phyloP scores from a whole-genome alignment of 2,797 vertebrate species.

The Threskiornis aethiopicus region DNA sequence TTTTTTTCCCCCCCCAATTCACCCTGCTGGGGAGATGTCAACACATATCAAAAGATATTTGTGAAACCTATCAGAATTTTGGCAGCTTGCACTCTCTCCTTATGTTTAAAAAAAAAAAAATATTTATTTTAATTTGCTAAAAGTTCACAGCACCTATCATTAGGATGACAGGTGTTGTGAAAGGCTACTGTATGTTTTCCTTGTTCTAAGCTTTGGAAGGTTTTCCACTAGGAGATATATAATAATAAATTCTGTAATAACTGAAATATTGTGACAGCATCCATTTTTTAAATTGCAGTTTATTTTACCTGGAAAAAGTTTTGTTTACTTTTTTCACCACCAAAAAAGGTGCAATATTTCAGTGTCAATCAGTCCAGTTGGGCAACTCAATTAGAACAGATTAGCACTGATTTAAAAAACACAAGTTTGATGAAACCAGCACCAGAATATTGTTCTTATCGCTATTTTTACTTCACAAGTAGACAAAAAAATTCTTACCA shows the following conservation, averaged over 20 bases:
- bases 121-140: conserved; percentile 51
- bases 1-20: not conserved
- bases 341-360: not conserved
- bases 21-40: not conserved
- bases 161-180: conserved; percentile 16
- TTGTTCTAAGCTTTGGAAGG: not conserved
- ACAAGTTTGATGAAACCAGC: not conserved
- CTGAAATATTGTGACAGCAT: conserved; percentile 54
- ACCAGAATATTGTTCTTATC: not conserved
- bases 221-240: not conserved
- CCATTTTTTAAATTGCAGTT: not conserved
- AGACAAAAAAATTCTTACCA: not conserved
- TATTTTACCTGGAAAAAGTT: not conserved
- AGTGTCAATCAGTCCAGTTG: not conserved
- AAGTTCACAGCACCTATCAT: conserved; percentile 4
- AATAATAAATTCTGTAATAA: conserved; percentile 53
- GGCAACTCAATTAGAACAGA: not conserved
- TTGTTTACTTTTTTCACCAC: not conserved
- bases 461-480: not conserved
- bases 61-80: not conserved
- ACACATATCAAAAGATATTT: not conserved
- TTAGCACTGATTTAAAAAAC: not conserved
- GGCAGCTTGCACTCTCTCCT: not conserved
- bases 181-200: conserved; percentile 14
- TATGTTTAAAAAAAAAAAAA: not conserved